phyloP scores from a whole-genome alignment of 2,888 invertebrate species.

The Teleiodes luculella region DNA sequence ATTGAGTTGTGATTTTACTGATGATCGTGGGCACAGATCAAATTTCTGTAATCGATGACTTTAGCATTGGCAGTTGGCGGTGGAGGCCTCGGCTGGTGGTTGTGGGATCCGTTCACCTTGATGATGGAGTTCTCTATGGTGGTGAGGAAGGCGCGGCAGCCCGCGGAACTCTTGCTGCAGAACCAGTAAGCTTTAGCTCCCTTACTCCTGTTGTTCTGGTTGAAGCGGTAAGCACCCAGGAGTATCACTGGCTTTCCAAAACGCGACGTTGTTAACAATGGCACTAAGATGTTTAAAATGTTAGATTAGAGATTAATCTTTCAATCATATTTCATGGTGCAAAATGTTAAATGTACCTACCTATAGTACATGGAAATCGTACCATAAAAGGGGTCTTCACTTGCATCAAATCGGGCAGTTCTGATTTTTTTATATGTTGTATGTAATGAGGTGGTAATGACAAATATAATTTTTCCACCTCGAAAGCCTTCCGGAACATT shows the following conservation, averaged over 20 bases:
- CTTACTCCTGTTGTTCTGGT: constrained; percentile 2
- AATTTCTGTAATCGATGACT: background rate
- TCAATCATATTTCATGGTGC: too few species aligned
- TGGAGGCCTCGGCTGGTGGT: constrained; percentile 28
- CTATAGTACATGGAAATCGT: too few species aligned
- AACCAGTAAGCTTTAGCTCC: constrained; percentile 1
- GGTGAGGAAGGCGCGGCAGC: constrained; percentile 18
- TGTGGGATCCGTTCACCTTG: constrained; percentile 28
- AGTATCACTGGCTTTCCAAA: constrained; percentile 24
- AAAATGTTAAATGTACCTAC: too few species aligned
- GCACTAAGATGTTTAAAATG: background rate
- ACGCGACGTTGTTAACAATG: constrained; percentile 16
- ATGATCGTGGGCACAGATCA: background rate
- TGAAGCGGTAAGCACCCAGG: constrained; percentile 17
- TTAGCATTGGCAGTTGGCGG: background rate
- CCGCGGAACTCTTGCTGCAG: constrained; percentile 6
- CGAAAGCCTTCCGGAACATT: too few species aligned
- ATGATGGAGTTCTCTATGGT: constrained; percentile 38
- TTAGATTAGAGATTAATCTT: too few species aligned
- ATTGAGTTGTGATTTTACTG: background rate
- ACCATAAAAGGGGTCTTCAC: too few species aligned
- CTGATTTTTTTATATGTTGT: too few species aligned
- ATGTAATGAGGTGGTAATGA: too few species aligned
- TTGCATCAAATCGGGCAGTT: too few species aligned
- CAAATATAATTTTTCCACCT: too few species aligned